A percentile compares a stretch with the other conserved stretches of the same genome.
These are phyloP conservation scores for Papilio polytes DNA, from an alignment of 1,140 invertebrate genomes.

Conservation along the genomic window DNA sequence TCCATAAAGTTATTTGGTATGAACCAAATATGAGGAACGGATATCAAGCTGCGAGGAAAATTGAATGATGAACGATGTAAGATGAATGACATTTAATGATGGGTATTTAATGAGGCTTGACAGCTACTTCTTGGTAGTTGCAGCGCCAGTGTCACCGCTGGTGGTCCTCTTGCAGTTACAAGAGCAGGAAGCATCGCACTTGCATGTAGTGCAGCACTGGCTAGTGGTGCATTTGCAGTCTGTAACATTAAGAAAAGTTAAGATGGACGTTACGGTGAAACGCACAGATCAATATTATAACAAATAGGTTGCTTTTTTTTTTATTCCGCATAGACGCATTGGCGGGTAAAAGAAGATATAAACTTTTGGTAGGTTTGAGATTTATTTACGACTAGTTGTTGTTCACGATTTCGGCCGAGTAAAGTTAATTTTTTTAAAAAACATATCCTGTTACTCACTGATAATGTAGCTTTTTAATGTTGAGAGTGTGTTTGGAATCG, in stretches of 20 bases:
- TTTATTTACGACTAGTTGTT: too few relatives aligned
- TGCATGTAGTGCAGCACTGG: slow-evolving; percentile 80
- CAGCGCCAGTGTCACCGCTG: slow-evolving; percentile 47
- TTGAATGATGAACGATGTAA: not conserved
- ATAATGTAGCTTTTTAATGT: too few relatives aligned
- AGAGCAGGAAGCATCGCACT: slow-evolving; percentile 77
- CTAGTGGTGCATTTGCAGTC: slow-evolving; percentile 82
- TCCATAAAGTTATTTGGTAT: not conserved
- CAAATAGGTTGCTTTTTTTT: too few relatives aligned
- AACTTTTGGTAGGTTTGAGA: too few relatives aligned
- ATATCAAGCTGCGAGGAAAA: not conserved
- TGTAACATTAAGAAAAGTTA: slow-evolving; percentile 50
- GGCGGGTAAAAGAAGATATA: too few relatives aligned
- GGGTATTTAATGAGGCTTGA: slow-evolving; percentile 1
- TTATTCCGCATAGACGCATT: too few relatives aligned
- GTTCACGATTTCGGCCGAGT: too few relatives aligned
- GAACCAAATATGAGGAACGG: not conserved
- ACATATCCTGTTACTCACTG: too few relatives aligned
- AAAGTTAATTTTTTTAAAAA: too few relatives aligned
- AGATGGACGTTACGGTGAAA: too few relatives aligned
- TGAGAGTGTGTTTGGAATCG: too few relatives aligned
- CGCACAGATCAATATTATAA: too few relatives aligned
- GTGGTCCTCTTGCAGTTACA: slow-evolving; percentile 68
- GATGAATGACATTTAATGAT: slow-evolving; percentile 1
- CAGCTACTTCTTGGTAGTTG: slow-evolving; percentile 61